These are phyloP conservation scores for Orthosia incerta DNA, from an alignment of 2,888 invertebrate genomes.

Conservation along the genomic window DNA sequence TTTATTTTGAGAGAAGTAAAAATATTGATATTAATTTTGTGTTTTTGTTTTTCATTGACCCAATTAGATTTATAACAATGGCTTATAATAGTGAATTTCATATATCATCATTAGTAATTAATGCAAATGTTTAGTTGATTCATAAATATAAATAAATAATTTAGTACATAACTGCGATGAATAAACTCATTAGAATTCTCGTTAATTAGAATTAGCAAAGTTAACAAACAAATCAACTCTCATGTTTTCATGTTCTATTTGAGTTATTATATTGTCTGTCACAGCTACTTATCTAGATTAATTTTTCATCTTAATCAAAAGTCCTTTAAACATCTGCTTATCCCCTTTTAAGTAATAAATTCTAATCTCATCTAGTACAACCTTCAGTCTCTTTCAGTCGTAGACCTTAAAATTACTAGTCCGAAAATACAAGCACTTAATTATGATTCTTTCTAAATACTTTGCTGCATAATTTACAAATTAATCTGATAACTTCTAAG, in stretches of 20 bases:
- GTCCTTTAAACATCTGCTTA: not conserved
- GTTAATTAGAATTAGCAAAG: conserved; percentile 1
- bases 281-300: not conserved
- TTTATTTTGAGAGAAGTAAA: conserved; percentile 1
- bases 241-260: conserved; percentile 11
- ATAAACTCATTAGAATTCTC: conserved; percentile 13
- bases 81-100: not conserved
- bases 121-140: not conserved
- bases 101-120: not conserved
- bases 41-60: not conserved
- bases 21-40: not conserved
- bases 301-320: not conserved
- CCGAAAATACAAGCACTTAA: not conserved
- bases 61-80: not conserved
- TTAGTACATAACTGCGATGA: not conserved
- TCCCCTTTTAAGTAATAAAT: not conserved
- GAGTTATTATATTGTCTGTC: not conserved
- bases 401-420: not conserved
- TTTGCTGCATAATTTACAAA: conserved; percentile 30
- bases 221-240: conserved; percentile 4
- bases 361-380: not conserved
- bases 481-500: conserved; percentile 19
- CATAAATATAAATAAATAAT: not conserved
- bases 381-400: not conserved
- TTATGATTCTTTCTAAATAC: conserved; percentile 13